These are phyloP conservation scores for Platanista minor DNA, from an alignment of 2,113 vertebrate genomes.

Conservation along the genomic window DNA sequence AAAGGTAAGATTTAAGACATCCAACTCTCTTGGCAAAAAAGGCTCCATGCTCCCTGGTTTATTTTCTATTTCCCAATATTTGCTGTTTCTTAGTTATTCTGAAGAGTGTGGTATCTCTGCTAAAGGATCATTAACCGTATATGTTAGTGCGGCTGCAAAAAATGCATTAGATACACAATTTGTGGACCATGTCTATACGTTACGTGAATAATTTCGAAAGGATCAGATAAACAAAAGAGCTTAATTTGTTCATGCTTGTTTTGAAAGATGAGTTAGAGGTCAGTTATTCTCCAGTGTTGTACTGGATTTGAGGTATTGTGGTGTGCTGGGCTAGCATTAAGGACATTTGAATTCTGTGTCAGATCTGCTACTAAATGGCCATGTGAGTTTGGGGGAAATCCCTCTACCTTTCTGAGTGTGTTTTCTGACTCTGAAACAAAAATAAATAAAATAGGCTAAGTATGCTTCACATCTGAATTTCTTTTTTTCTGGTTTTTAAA, in stretches of 20 bases:
- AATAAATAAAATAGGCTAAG: not conserved
- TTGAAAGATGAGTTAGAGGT: not conserved
- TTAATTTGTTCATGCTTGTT: not conserved
- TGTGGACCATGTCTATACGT: not conserved
- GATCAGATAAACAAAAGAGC: not conserved
- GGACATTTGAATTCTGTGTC: not conserved
- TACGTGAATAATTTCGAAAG: not conserved
- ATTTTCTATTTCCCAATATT: not conserved
- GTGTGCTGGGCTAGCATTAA: not conserved
- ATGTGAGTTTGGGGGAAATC: not conserved
- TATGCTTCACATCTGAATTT: not conserved
- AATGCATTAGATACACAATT: not conserved
- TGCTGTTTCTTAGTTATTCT: not conserved
- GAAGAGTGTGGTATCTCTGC: not conserved
- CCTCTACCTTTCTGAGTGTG: not conserved
- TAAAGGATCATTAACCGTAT: not conserved
- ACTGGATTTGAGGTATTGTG: not conserved
- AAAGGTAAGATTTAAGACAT: constrained; percentile 78
- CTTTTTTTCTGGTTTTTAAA: not conserved
- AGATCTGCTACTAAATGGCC: not conserved
- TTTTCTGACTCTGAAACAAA: not conserved
- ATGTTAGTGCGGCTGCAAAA: not conserved
- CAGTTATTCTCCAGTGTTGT: not conserved
- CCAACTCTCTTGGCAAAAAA: not conserved
- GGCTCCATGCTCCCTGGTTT: not conserved